phyloP scores from a whole-genome alignment of 92 coral and sea anemone species.

The Umimayanthus kanabou region DNA sequence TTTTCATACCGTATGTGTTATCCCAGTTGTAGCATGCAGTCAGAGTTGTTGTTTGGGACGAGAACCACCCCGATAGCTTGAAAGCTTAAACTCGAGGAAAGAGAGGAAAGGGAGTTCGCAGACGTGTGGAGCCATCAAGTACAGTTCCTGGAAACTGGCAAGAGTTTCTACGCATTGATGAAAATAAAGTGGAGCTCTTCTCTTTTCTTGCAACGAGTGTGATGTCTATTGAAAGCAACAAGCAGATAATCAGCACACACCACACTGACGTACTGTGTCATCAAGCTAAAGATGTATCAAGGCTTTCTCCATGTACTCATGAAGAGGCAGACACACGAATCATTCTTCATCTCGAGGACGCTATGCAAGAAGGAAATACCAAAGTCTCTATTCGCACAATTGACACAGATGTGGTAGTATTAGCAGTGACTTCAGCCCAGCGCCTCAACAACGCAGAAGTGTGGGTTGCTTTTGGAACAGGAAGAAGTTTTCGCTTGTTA shows the following conservation, averaged over 20 bases:
- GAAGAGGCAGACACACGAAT: constrained; percentile 66
- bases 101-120: constrained; percentile 49
- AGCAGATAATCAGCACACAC: constrained; percentile 39
- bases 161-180: constrained; percentile 32
- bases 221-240: constrained; percentile 28
- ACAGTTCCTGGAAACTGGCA: constrained; percentile 43
- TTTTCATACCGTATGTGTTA: constrained; percentile 50
- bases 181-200: constrained; percentile 46
- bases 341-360: constrained; percentile 55
- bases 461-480: constrained; percentile 63
- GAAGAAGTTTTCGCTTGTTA: constrained; percentile 44
- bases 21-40: constrained; percentile 45
- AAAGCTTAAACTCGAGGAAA: constrained; percentile 47
- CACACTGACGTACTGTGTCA: constrained; percentile 36
- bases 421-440: constrained; percentile 51
- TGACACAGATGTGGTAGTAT: constrained; percentile 58
- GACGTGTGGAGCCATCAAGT: constrained; percentile 45
- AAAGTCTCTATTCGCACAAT: constrained; percentile 52
- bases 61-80: constrained; percentile 45
- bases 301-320: constrained; percentile 62
- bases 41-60: constrained; percentile 50
- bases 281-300: constrained; percentile 23
- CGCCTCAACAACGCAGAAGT: constrained; percentile 46
- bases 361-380: constrained; percentile 44
- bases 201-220: constrained; percentile 35